Evolutionary conservation across 2,888 invertebrate species (phyloP).

Genomic region (Diadegma fenestrale): DNA sequence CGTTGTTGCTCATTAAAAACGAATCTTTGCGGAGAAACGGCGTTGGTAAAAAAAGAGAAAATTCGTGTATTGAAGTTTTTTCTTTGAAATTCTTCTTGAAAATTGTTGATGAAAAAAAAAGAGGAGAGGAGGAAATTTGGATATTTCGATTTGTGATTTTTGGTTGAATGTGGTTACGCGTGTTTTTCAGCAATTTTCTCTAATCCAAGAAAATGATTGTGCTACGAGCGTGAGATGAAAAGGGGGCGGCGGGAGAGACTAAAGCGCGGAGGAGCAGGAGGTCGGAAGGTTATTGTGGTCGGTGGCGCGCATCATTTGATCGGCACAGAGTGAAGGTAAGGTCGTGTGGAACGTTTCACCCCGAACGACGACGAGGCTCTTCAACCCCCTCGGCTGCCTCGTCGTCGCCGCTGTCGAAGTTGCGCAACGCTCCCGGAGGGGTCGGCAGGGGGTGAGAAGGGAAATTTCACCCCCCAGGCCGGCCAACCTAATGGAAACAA

Average conservation of each 20-base stretch:
- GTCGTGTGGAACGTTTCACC: constrained; percentile 79
- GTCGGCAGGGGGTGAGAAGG: constrained; percentile 73
- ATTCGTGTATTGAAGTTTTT: too few relatives aligned
- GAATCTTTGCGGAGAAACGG: too few relatives aligned
- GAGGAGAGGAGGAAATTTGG: too few relatives aligned
- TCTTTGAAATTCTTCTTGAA: too few relatives aligned
- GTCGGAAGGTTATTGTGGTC: constrained; percentile 82
- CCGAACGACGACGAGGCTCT: constrained; percentile 51
- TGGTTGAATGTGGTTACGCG: constrained; percentile 11
- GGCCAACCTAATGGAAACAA: constrained; percentile 85
- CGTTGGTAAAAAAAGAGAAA: too few relatives aligned
- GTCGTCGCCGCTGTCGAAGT: constrained; percentile 73
- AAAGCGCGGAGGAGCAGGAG: constrained; percentile 15
- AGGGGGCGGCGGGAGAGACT: constrained; percentile 34
- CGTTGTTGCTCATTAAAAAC: too few relatives aligned
- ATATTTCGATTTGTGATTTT: constrained; percentile 9
- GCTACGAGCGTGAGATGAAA: constrained; percentile 45
- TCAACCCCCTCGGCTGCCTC: constrained; percentile 60
- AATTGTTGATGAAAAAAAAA: too few relatives aligned
- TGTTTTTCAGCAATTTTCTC: constrained; percentile 42
- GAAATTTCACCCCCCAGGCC: constrained; percentile 81
- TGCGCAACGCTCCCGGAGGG: constrained; percentile 74
- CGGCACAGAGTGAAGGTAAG: constrained; percentile 79
- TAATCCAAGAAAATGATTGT: constrained; percentile 51
- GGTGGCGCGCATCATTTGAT: constrained; percentile 84